Base-by-base conservation (phyloP, 2,888 invertebrate species). In the Heteropelma amictum region DNA sequence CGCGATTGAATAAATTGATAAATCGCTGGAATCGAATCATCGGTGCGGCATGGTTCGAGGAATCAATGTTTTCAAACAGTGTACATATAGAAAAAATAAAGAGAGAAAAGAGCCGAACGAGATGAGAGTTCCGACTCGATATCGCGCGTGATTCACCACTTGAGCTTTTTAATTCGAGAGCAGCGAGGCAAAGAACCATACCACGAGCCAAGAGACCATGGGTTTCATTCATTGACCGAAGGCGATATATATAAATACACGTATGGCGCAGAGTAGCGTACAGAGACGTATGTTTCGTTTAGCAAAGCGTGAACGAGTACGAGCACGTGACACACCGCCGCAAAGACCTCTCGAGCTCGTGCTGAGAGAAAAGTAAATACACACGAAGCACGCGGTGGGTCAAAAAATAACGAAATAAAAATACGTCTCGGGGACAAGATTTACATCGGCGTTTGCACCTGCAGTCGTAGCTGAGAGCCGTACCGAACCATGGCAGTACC, bases 61-160 rank as follows among this genome's bases (percentile, higher is more conserved):
- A 70, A 65, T 40, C 63, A 35, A 42, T 10, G 63, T 30, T 7
- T 42, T 56, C 1, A n/a, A 14, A 53, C 53, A 3, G 1, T 1
- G 8, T n/a, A 23, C 19, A 49, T 12, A 23, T 14, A 26, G 47
- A 14, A 8, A 5, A 4, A 23, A 33, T 7, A 33, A 40, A 21
- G n/a, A n/a, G 21, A 23, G 14, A 19, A 21, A 19, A 7, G 23
- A 21, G 30, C 17, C 33, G 8, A 26, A 38, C 6, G 17, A 45
- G 19, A 26, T 26, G 19, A 54, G 45, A 64, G 45, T 58, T 58
- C 61, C 56, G 65, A 58, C 73, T 64, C 60, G 74, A 33, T 72
- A 75, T 74, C 51, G n/a, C n/a, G n/a, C n/a, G 61, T 78, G 78
- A 78, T 64, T 78, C 78, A 77, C 68, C 78, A 78, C 74, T 78